These are phyloP conservation scores for Helicoverpa armigera DNA, from an alignment of 1,140 invertebrate genomes.

Conservation along the genomic window DNA sequence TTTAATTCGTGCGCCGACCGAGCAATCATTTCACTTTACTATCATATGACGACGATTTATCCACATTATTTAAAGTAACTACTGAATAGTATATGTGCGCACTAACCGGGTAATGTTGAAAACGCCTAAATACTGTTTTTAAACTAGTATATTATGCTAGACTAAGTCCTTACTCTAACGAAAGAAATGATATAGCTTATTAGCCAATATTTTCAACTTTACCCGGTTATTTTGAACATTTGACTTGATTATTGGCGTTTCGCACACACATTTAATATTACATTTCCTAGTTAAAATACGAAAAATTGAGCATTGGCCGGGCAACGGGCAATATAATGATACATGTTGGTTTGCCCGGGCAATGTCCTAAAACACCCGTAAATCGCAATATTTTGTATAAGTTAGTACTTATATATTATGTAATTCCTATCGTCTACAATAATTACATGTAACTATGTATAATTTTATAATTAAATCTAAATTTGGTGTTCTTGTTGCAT, in stretches of 20 bases:
- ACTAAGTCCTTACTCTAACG: slow-evolving; percentile 1
- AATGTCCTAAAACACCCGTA: neutral
- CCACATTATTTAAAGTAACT: neutral
- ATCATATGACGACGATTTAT: slow-evolving; percentile 31
- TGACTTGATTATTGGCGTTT: slow-evolving; percentile 4
- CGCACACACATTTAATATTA: slow-evolving; percentile 19
- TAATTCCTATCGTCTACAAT: neutral
- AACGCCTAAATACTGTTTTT: neutral
- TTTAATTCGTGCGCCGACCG: neutral
- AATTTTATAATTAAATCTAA: slow-evolving; percentile 37
- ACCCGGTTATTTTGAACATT: neutral
- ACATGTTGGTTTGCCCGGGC: slow-evolving; percentile 9
- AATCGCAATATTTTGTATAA: slow-evolving; percentile 1
- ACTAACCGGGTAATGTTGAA: slow-evolving; percentile 12
- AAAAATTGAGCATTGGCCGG: neutral
- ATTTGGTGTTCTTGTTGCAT: slow-evolving; percentile 64
- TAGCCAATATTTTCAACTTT: neutral
- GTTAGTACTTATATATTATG: neutral
- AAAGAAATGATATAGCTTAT: slow-evolving; percentile 1
- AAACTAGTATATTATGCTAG: slow-evolving; percentile 1
- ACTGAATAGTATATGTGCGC: neutral
- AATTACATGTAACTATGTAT: slow-evolving; percentile 11
- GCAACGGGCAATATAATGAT: neutral
- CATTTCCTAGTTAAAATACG: neutral
- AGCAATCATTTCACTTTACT: neutral